phyloP scores from a whole-genome alignment of 2,797 vertebrate species.

The Onychomys torridus region DNA sequence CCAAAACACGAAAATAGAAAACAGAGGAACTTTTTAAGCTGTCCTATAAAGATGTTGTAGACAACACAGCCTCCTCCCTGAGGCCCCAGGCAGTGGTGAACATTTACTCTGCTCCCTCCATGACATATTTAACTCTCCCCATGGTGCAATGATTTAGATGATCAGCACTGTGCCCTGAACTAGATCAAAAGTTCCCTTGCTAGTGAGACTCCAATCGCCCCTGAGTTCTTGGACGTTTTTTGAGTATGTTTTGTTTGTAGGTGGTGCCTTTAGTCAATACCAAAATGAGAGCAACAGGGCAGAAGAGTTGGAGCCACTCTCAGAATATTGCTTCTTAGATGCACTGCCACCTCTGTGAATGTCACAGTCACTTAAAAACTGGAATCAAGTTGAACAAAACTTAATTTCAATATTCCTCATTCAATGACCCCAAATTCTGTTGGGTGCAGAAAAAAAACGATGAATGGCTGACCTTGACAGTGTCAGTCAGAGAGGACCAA shows the following conservation, averaged over 20 bases:
- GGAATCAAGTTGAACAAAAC: neutral
- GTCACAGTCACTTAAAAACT: neutral
- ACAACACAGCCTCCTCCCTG: rapidly evolving
- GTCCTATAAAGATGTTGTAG: neutral
- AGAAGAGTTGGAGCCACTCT: neutral
- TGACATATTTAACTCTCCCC: neutral
- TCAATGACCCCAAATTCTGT: neutral
- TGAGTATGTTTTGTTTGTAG: neutral
- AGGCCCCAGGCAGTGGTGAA: too few relatives aligned
- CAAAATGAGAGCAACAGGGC: neutral
- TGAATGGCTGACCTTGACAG: too few relatives aligned
- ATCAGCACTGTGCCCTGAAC: rapidly evolving
- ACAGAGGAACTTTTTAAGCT: neutral
- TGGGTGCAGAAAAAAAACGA: too few relatives aligned
- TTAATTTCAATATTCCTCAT: neutral
- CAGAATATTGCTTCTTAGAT: neutral
- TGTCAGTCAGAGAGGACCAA: neutral
- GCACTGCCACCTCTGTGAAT: rapidly evolving
- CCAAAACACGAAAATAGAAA: neutral
- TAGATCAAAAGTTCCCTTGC: neutral
- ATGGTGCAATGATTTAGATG: neutral
- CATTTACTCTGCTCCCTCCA: neutral
- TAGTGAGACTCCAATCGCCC: neutral
- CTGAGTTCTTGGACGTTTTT: neutral
- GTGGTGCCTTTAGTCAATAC: neutral